These are phyloP conservation scores for Luscinia megarhynchos DNA, from an alignment of 2,797 vertebrate species.

Conservation along the genomic window DNA sequence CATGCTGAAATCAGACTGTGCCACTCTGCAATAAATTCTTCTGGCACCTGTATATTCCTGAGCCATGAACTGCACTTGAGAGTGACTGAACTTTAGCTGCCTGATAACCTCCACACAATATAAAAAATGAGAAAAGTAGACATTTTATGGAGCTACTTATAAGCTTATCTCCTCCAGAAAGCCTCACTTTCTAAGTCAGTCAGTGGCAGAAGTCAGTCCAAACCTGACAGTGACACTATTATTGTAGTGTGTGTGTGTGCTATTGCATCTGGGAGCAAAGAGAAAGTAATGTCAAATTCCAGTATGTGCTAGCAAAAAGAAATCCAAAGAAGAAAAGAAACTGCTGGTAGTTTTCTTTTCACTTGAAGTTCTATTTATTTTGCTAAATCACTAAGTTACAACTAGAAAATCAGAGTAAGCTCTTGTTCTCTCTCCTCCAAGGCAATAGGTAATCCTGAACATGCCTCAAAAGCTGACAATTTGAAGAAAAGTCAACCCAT, in stretches of 20 bases:
- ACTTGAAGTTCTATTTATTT: conserved; percentile 23
- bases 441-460: background rate
- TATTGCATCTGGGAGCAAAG: conserved; percentile 11
- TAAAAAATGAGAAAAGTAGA: conserved; percentile 24
- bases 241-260: background rate
- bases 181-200: conserved; percentile 49
- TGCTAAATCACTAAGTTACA: conserved; percentile 2
- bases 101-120: conserved; percentile 44
- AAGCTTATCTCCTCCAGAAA: conserved; percentile 46
- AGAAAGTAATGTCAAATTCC: conserved; percentile 1
- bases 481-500: background rate
- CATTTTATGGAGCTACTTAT: conserved; percentile 44
- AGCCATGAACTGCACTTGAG: background rate
- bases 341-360: background rate
- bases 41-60: background rate
- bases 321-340: conserved; percentile 14
- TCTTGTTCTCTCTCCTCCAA: conserved; percentile 1
- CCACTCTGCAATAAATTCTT: background rate
- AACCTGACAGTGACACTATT: conserved; percentile 35
- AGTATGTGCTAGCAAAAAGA: background rate
- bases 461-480: background rate
- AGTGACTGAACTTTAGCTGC: conserved; percentile 31
- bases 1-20: background rate
- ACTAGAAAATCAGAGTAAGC: conserved; percentile 24
- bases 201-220: conserved; percentile 48